These are phyloP conservation scores for Gibbula magus DNA, from an alignment of 2,888 invertebrate genomes.

Conservation along the genomic window DNA sequence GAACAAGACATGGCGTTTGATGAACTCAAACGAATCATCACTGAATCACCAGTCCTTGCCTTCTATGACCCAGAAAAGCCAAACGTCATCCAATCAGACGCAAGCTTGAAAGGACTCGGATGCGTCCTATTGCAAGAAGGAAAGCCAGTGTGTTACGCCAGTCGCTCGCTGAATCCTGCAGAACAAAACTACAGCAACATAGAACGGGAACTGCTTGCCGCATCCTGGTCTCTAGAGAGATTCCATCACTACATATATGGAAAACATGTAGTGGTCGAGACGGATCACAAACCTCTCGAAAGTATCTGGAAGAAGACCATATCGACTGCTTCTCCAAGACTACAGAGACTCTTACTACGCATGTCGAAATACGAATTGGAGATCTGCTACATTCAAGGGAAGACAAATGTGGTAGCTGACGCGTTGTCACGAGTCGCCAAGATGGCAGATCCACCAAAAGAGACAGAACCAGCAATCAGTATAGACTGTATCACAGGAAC, in stretches of 20 bases:
- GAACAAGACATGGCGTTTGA: background rate
- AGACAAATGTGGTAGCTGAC: too few species aligned
- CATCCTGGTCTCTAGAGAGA: background rate
- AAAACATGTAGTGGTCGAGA: background rate
- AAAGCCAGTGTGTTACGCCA: background rate
- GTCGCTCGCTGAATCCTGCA: background rate
- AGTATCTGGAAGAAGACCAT: background rate
- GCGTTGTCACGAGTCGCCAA: background rate
- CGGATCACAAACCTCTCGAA: background rate
- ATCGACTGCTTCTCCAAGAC: background rate
- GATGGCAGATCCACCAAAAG: too few species aligned
- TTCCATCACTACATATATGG: background rate
- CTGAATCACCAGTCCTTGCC: background rate
- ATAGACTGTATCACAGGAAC: too few species aligned
- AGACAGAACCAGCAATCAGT: too few species aligned
- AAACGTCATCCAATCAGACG: background rate
- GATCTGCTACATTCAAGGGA: background rate
- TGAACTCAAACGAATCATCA: background rate
- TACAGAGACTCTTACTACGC: background rate
- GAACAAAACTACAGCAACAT: background rate
- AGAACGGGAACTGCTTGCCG: background rate
- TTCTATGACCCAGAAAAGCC: too few species aligned
- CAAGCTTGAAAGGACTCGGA: background rate
- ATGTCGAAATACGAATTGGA: background rate
- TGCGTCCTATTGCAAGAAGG: background rate